phyloP scores from a whole-genome alignment of 2,888 invertebrate genomes.

The Nasonia oneida region DNA sequence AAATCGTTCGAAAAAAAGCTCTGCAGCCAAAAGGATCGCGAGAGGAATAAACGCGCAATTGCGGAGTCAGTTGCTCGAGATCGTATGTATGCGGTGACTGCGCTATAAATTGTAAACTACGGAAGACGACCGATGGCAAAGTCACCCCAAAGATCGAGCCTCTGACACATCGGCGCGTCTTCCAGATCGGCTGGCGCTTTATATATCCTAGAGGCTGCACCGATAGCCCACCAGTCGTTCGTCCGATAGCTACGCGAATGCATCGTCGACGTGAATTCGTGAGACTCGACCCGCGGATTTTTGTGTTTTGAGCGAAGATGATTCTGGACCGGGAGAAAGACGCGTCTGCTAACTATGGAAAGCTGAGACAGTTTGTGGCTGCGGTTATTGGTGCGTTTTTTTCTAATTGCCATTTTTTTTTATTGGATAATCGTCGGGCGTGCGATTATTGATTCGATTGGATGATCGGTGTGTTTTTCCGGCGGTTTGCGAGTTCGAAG shows the following conservation, averaged over 20 bases:
- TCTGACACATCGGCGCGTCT: neutral
- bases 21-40: neutral
- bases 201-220: neutral
- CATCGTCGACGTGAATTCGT: neutral
- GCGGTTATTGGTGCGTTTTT: conserved; percentile 67
- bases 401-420: neutral
- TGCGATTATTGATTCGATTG: neutral
- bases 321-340: neutral
- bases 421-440: too few species aligned
- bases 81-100: conserved; percentile 21
- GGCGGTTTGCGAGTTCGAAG: neutral
- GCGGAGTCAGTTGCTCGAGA: neutral
- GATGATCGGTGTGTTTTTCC: neutral
- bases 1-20: neutral
- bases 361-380: conserved; percentile 69
- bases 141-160: neutral
- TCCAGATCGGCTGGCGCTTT: neutral
- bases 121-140: conserved; percentile 30
- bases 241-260: neutral
- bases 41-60: neutral
- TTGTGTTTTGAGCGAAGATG: neutral
- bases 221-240: neutral
- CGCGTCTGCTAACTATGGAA: conserved; percentile 63
- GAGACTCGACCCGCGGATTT: neutral
- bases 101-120: conserved; percentile 70